Evolutionary conservation across 2,797 vertebrate species (phyloP), one percentile per base, ranked within the genome.

Genomic region (Dipus sagitta): DNA sequence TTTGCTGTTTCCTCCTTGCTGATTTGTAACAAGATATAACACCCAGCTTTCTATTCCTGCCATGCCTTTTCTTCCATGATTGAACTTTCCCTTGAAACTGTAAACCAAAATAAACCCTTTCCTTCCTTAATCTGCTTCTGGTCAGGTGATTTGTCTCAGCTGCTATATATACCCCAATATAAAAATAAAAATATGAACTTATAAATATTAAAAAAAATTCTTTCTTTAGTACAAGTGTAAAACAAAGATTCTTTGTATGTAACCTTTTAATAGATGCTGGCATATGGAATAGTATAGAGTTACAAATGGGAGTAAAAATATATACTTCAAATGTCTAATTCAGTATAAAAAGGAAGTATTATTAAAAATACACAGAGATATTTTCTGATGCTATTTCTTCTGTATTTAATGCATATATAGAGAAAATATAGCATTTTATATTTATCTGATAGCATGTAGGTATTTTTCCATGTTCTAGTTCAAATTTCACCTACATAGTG

Each of bases 301-400:
- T 84, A 14, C 85, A 92, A 78, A 10, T 84, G 80, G 85, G 23
- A n/a, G 32, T 6, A 84, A 88, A 75, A 52, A 32, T 93, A n/a
- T 42, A 15, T 72, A 2, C 14, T 9, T 14, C 28, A 76, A 80
- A 38, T 34, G 23, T 24, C 68, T 62, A 5, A 65, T 32, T 88
- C 47, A 72, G 21, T n/a, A 24, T 86, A 38, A 54, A 85, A 80
- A 76, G 47, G 7, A 84, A 84, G 26, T 32, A 67, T 2, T 38
- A 38, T 47, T 12, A 42, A 67, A 70, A n/a, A 67, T 67, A 12
- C 20, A 18, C 60, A 42, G 67, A 54, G 8, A n/a, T 2, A 5
- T 68, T 47, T 47, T 2, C 8, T 76, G 8, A 32, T 88, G 1
- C 32, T 12, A 75, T 89, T 92, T 64, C 28, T 74, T 32, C 38